phyloP scores from a whole-genome alignment of 2,888 invertebrate genomes.

The Meiosimyza decipiens region DNA sequence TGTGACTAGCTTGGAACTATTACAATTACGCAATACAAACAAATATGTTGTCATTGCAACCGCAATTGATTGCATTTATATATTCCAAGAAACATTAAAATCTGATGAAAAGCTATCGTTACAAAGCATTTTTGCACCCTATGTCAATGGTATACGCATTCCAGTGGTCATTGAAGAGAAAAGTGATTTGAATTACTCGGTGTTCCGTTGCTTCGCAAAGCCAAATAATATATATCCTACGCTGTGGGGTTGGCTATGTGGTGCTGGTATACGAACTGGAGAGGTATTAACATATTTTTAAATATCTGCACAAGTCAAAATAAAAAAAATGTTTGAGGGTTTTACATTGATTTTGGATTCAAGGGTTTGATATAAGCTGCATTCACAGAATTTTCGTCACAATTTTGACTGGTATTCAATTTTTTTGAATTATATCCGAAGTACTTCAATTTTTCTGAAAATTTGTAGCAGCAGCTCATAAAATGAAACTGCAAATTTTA shows the following conservation, averaged over 20 bases:
- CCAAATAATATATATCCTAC: conserved; percentile 76
- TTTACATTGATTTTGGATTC: too few relatives aligned
- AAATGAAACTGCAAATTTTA: too few relatives aligned
- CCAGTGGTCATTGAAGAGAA: conserved; percentile 76
- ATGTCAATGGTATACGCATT: conserved; percentile 53
- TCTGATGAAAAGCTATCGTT: conserved; percentile 77
- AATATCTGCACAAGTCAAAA: conserved; percentile 29
- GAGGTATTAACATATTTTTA: conserved; percentile 69
- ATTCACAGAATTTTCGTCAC: too few relatives aligned
- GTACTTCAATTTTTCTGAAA: too few relatives aligned
- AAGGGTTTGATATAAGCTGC: too few relatives aligned
- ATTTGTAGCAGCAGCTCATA: too few relatives aligned
- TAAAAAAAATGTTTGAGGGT: too few relatives aligned
- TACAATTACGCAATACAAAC: conserved; percentile 76
- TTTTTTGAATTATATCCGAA: too few relatives aligned
- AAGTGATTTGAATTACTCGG: conserved; percentile 80
- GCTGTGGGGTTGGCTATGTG: conserved; percentile 89
- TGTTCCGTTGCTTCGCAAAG: conserved; percentile 80
- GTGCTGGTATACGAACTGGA: conserved; percentile 83
- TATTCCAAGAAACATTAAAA: conserved; percentile 83
- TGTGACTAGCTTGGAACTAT: conserved; percentile 89
- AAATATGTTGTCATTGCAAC: conserved; percentile 87
- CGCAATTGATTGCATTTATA: conserved; percentile 86
- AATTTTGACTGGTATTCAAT: too few relatives aligned
- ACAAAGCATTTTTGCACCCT: conserved; percentile 56